Evolutionary conservation across 2,888 invertebrate species (phyloP), one percentile per base, ranked within the genome.

Genomic region (Scrobipalpa atriplicella): DNA sequence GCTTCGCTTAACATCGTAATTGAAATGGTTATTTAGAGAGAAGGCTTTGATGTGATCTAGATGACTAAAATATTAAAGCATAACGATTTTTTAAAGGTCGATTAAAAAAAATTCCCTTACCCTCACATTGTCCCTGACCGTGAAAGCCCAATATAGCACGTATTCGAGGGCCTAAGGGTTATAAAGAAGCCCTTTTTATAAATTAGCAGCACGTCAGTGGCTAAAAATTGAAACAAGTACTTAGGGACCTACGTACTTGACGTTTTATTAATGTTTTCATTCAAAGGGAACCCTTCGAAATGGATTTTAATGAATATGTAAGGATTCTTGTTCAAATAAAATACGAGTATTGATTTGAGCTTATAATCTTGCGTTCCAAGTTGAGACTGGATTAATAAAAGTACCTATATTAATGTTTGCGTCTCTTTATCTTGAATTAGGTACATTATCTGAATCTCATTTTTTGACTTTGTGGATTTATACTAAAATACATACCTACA

Each of bases 131-230:
- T 18, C 19, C 54, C 18, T 54, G 54, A 21, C 19, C 54, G 54
- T 19, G 18, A 54, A 18, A 21, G 16, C 21, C 54, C 54, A 54
- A 54, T 54, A 54, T 21, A 11, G 54, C 11, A 21, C 54, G 21
- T 54, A 21, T 54, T 54, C 10, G 19, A 54, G 21, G 54, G 19
- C 21, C 7, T 47, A n/a, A n/a, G 47, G 47, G 47, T 47, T 16
- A 47, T 7, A 54, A 10, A 54, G 54, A 52, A 52, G 19, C 52
- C 54, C 19, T 8, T 54, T 21, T 21, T 21, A 54, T 21, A 21
- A 54, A 54, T 54, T 21, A 54, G 54, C 54, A 54, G 47, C 47
- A 47, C 47, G 16, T 47, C 47, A 47, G 9, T 10, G 10, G 18
- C 21, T 54, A 43, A 54, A 54, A 54, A 54, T 54, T 21, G 21